Evolutionary conservation across 2,888 invertebrate genomes (phyloP), one percentile per base, ranked within the genome.

Genomic region (Bimastos eiseni): DNA sequence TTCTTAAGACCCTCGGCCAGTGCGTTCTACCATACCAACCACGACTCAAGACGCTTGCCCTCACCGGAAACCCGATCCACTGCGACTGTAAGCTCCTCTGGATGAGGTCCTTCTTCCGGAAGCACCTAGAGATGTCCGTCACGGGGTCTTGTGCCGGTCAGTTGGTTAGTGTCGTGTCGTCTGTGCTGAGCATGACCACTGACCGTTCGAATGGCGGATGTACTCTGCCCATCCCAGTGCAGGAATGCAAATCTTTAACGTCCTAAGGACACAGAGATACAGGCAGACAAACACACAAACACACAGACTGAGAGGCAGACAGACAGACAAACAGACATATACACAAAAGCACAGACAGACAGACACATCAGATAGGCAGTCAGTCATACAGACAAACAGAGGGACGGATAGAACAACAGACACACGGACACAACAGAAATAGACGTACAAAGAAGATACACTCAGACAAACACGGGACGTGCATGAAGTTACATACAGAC

Each of bases 21-120:
- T 92, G 92, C 70, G 90, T 91, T 8, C 91, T 92, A 33, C 90
- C 91, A 0, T 33, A 89, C 24, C 37, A 86, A 38, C 49, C 90
- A 19, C 89, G 89, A 34, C 90, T 92, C 70, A 91, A 92, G 55
- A 90, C 90, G 41, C 89, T 92, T 41, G 92, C 92, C 19, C 38
- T 92, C 36, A 84, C 91, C 41, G 92, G 92, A 15, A 92, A 92
- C 44, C 92, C 92, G 15, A 34, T 92, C 17, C 83, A 83, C 37
- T 92, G 92, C 88, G 92, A 92, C 91, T 92, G 92, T 41, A 37
- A 86, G n/a, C 55, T 92, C 70, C 49, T 90, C 49, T 92, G 92
- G 92, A 33, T 92, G 36, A 38, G 83, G 19, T 41, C 86, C 34
- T 33, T 91, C 30, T 49, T 90, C 89, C n/a, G 33, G 37, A 89